Percentiles rank a stretch among this genome's conserved stretches.
These are phyloP conservation scores for Hippolais icterina DNA, from an alignment of 2,113 vertebrate genomes.

Conservation along the genomic window DNA sequence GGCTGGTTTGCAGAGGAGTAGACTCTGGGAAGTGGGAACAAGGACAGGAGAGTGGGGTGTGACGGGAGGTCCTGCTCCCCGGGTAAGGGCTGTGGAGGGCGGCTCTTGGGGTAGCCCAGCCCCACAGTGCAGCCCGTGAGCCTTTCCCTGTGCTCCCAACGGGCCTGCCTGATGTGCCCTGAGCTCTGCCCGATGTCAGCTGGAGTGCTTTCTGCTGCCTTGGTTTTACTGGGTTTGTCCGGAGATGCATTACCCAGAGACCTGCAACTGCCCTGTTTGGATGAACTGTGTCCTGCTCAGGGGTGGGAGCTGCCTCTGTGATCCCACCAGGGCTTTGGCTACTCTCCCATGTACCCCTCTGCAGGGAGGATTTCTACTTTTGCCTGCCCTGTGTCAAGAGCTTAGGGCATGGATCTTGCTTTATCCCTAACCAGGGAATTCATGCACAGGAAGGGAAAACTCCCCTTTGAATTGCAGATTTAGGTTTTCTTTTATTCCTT, in stretches of 20 bases:
- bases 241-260: not conserved
- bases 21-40: not conserved
- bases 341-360: not conserved
- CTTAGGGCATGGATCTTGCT: not conserved
- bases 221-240: not conserved
- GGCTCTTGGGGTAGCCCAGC: not conserved
- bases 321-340: not conserved
- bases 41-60: not conserved
- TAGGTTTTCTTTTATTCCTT: not conserved
- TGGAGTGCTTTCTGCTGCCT: not conserved
- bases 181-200: not conserved
- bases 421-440: not conserved
- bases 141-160: accelerated
- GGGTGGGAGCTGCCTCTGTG: not conserved
- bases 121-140: accelerated
- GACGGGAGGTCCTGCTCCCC: not conserved
- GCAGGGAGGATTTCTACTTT: not conserved
- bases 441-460: not conserved
- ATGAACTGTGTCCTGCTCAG: not conserved
- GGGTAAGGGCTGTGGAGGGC: not conserved
- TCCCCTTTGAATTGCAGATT: not conserved
- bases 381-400: not conserved
- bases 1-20: not conserved
- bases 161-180: accelerated
- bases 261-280: accelerated